These are phyloP conservation scores for Himantopus leucocephalus DNA, from an alignment of 2,113 vertebrate species.

Conservation along the genomic window DNA sequence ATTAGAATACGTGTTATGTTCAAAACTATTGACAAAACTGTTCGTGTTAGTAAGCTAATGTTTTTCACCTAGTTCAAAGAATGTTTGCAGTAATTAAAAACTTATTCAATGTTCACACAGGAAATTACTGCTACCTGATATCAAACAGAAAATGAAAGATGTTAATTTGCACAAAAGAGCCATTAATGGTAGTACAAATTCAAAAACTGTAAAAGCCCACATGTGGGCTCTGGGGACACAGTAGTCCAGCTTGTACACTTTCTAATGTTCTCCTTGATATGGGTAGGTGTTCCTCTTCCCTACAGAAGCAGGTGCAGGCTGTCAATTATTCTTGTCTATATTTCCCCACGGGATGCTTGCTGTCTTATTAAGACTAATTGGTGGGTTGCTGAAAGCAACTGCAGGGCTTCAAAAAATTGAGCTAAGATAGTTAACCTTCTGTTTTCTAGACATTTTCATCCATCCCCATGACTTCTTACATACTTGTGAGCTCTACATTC, in stretches of 20 bases:
- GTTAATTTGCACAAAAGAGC: neutral
- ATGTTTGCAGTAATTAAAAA: neutral
- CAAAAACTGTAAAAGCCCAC: neutral
- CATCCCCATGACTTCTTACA: neutral
- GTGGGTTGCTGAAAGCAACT: neutral
- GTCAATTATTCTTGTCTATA: neutral
- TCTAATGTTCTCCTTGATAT: neutral
- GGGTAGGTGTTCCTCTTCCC: neutral
- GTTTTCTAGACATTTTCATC: neutral
- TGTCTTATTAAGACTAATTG: slow-evolving; percentile 10
- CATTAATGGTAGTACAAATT: neutral
- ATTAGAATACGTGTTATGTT: neutral
- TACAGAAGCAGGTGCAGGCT: neutral
- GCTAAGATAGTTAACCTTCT: neutral
- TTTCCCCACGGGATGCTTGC: neutral
- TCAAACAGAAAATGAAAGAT: neutral
- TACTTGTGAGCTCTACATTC: neutral
- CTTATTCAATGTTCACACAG: neutral
- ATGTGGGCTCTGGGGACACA: neutral
- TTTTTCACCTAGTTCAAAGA: neutral
- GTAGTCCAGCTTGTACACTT: neutral
- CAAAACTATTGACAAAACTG: neutral
- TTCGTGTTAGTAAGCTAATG: neutral
- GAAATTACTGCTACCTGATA: neutral
- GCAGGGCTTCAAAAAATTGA: neutral